phyloP scores from a whole-genome alignment of 2,113 vertebrate genomes.

The Mirza zaza region DNA sequence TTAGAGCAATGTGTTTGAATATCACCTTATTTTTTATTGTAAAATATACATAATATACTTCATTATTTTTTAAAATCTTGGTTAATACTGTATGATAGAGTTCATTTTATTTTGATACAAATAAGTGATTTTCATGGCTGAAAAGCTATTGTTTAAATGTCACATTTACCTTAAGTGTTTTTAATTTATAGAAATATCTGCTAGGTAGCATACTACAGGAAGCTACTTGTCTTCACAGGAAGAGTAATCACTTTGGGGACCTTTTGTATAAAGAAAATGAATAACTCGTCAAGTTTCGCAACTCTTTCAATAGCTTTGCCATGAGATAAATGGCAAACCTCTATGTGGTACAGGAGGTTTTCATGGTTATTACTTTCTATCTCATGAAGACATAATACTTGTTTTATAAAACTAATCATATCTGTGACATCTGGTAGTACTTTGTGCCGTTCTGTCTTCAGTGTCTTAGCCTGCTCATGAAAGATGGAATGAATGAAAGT shows the following conservation, averaged over 20 bases:
- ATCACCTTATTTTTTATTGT: neutral
- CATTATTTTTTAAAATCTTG: neutral
- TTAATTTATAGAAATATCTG: conserved; percentile 9
- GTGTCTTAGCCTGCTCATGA: conserved; percentile 15
- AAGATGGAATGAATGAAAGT: conserved; percentile 23
- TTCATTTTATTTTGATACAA: neutral
- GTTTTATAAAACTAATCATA: neutral
- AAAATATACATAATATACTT: neutral
- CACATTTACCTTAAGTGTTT: neutral
- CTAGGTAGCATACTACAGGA: neutral
- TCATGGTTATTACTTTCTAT: neutral
- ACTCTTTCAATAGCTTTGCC: neutral
- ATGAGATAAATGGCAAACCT: neutral
- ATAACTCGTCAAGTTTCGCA: neutral
- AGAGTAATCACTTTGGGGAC: neutral
- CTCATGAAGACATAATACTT: neutral
- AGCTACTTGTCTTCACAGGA: neutral
- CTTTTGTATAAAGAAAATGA: neutral
- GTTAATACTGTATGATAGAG: neutral
- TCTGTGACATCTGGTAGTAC: neutral
- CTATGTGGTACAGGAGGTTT: neutral
- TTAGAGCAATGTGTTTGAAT: neutral
- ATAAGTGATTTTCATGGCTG: conserved; percentile 11
- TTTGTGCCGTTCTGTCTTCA: neutral
- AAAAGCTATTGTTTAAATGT: neutral